These are phyloP conservation scores for Erebia epiphron DNA, from an alignment of 2,888 invertebrate genomes.

Conservation along the genomic window DNA sequence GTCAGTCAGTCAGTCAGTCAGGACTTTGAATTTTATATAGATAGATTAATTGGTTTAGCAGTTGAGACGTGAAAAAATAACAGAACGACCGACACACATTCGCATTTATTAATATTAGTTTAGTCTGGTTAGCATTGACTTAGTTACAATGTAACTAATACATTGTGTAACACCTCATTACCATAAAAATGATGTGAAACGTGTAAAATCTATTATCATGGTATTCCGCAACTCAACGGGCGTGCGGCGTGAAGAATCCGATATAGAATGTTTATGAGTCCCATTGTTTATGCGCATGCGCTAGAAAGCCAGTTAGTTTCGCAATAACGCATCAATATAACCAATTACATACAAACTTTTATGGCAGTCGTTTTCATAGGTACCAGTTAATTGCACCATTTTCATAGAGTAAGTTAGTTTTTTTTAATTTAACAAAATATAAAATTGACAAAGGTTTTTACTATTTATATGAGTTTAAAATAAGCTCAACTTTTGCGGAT, in stretches of 20 bases:
- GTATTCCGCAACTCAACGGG: conserved; percentile 33
- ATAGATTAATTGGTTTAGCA: too few species aligned
- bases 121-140: background rate
- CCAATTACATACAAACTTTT: conserved; percentile 36
- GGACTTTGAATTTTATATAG: too few species aligned
- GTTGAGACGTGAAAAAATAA: too few species aligned
- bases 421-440: background rate
- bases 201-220: conserved; percentile 31
- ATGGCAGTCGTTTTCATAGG: conserved; percentile 17
- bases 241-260: conserved; percentile 41
- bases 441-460: background rate
- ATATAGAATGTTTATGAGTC: conserved; percentile 46
- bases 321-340: conserved; percentile 55
- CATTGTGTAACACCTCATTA: conserved; percentile 21
- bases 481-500: too few species aligned
- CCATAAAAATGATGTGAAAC: conserved; percentile 28
- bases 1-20: too few species aligned
- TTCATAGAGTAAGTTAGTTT: conserved; percentile 5
- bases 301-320: conserved; percentile 61
- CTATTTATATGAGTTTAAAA: background rate
- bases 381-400: conserved; percentile 17
- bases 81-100: conserved; percentile 8
- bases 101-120: conserved; percentile 2
- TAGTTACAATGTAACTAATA: background rate
- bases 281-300: conserved; percentile 55